Evolutionary conservation across 2,113 vertebrate species (phyloP).

Genomic region (Muscicapa adusta): DNA sequence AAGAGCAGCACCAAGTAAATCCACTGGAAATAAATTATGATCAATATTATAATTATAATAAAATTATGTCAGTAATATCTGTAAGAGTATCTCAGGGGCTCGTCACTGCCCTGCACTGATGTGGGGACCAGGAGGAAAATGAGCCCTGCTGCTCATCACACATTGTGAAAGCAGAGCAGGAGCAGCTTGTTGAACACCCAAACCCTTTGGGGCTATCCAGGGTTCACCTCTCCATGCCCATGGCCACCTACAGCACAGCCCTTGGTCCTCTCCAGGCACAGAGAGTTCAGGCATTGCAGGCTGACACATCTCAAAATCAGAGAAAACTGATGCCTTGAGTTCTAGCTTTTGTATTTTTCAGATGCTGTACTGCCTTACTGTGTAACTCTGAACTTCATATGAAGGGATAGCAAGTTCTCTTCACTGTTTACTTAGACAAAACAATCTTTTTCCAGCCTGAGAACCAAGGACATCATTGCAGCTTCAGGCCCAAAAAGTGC

Average conservation of each 20-base stretch:
- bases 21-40: background rate
- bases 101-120: background rate
- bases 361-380: background rate
- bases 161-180: background rate
- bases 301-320: background rate
- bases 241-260: fast-evolving
- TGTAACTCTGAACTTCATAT: background rate
- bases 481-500: background rate
- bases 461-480: background rate
- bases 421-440: background rate
- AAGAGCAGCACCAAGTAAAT: background rate
- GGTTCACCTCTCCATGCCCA: background rate
- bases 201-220: background rate
- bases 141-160: background rate
- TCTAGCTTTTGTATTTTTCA: background rate
- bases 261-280: background rate
- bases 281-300: background rate
- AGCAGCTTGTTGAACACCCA: background rate
- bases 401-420: background rate
- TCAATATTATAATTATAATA: too few relatives aligned
- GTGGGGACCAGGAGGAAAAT: background rate
- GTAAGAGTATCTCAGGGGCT: background rate
- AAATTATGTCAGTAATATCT: background rate
- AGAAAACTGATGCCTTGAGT: background rate
- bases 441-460: background rate